Evolutionary conservation across 2,797 vertebrate species (phyloP).

Genomic region (Limnodromus scolopaceus): DNA sequence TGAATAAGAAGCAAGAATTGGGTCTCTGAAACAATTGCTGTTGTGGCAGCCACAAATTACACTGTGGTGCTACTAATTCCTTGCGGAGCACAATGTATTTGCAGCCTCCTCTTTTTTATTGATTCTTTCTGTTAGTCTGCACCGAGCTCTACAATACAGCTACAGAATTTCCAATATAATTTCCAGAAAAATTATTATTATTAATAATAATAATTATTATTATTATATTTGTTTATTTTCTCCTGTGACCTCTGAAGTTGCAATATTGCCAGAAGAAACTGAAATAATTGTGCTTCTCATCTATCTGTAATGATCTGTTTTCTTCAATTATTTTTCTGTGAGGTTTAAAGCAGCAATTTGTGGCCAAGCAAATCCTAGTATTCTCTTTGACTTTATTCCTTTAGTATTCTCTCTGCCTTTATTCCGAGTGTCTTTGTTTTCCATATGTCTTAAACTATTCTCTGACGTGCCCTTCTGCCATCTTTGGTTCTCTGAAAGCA

Average conservation of each 20-base stretch:
- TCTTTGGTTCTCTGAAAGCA: neutral
- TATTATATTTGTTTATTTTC: neutral
- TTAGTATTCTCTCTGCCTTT: too few species aligned
- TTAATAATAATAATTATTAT: too few species aligned
- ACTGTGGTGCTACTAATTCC: neutral
- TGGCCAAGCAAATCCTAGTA: neutral
- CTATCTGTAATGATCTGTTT: neutral
- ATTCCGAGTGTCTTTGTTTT: neutral
- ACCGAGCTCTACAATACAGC: neutral
- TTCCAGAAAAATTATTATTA: neutral
- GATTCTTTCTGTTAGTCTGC: neutral
- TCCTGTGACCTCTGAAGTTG: neutral
- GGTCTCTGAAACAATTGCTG: neutral
- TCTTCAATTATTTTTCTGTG: neutral
- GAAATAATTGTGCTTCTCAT: neutral
- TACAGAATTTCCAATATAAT: neutral
- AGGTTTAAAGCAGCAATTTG: neutral
- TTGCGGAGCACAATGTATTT: neutral
- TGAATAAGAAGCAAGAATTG: neutral
- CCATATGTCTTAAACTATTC: neutral
- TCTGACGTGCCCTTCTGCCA: neutral
- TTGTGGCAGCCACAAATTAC: slow-evolving; percentile 31
- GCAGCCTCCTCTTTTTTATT: neutral
- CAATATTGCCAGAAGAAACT: neutral
- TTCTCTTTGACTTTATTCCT: neutral